Base-by-base conservation (phyloP, 2,888 invertebrate species). In the Caenorhabditis virilis region DNA sequence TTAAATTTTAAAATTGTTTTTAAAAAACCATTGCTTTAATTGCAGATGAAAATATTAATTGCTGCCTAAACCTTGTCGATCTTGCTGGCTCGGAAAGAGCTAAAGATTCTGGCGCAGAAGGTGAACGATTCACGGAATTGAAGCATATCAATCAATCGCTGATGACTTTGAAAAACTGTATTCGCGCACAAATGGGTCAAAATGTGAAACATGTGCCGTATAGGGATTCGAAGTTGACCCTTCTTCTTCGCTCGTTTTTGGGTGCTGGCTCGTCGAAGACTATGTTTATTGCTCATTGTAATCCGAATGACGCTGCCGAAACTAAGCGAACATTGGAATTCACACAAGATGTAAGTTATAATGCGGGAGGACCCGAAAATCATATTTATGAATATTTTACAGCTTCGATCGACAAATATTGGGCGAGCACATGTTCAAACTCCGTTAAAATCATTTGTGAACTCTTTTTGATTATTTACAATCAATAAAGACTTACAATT, bases 251-350 rank as follows among this genome's bases (percentile, higher is more conserved):
- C 88, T 91, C 91, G 15, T 90, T 90, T 69, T 86, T 94, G 13
- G 92, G 92, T 6, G 67, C 53, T 6, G 93, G 93, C 0, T 93
- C 92, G 84, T 91, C 92, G 0, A 94, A 94, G 85, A 92, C 92
- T 0, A 87, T 94, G 35, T 93, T 94, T 92, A 90, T 94, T 84
- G 90, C 93, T 27, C 93, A 93, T 85, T 88, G 93, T 72, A 89
- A 92, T 13, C 93, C 93, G 38, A 91, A 91, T 76, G 90, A 90
- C 82, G 90, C 89, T 79, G 87, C 87, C 72, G 94, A 94, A 85
- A 91, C 91, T 15, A 86, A 93, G 3, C 92, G 91, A 85, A 92
- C 93, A 0, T 85, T 94, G 62, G 87, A 93, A 55, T 94, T 94
- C 85, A 93, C 92, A 25, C 89, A 91, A 9, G 90, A 85, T 77